Evolutionary conservation across 2,113 vertebrate genomes (phyloP), one percentile per base, ranked within the genome.

Genomic region (Pachycephala philippinensis): DNA sequence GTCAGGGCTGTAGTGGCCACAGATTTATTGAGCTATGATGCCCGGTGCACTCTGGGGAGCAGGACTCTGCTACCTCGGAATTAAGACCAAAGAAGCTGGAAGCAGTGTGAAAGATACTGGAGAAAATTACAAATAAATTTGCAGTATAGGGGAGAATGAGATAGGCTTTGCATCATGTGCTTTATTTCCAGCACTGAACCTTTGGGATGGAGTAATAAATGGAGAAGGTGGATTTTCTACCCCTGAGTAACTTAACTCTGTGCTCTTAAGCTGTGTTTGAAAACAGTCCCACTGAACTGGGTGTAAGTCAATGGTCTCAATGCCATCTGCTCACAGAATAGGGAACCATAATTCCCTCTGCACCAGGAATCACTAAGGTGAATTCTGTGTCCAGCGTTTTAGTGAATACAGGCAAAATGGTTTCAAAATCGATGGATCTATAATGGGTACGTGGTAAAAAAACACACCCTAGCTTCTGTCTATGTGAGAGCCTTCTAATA

Each of bases 1-100:
- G 87, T 92, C 61, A 77, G 39, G 45, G 82, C 57, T 83, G 37
- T 80, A 84, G 72, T 71, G 57, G 61, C 68, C 85, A 66, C 94
- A 94, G 85, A 71, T 94, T 92, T 96, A 93, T 87, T 84, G 90
- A 92, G 70, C 87, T 95, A 65, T 92, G 89, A 66, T 92, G 81
- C 40, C 21, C 0, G 0, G 60, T 3, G 26, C 33, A 39, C 78
- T 86, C 39, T 65, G 57, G 53, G 50, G n/a, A 93, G 61, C 66
- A 26, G 14, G 69, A 59, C 45, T 66, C 53, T 88, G 61, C 88
- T 94, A 44, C 49, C 56, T 93, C 72, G 72, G 72, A 97, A 80
- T 94, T 82, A 61, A 76, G 63, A 80, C 49, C 81, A 87, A 93
- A 87, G 86, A 87, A 91, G 52, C 52, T 95, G 81, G 64, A 78